phyloP scores from a whole-genome alignment of 2,888 invertebrate genomes.

The Tetanocera ferruginea region DNA sequence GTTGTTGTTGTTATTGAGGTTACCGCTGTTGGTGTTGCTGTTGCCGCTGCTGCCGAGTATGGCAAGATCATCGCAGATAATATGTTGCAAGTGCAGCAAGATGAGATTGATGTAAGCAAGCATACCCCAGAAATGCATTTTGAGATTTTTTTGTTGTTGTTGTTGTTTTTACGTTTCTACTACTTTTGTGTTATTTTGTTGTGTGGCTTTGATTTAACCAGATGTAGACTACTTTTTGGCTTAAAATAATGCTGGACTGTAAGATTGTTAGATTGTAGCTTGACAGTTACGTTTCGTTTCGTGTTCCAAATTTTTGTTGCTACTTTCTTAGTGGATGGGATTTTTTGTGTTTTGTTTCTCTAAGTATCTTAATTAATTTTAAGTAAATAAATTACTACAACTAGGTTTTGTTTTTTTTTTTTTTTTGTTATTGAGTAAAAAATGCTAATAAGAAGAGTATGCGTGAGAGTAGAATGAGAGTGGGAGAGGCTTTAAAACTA shows the following conservation, averaged over 20 bases:
- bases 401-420: constrained; percentile 24
- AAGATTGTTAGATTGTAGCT: constrained; percentile 39
- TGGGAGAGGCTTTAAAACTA: neutral
- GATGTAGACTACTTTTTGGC: constrained; percentile 60
- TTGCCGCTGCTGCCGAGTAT: constrained; percentile 38
- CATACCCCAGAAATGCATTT: constrained; percentile 52
- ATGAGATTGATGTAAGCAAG: constrained; percentile 47
- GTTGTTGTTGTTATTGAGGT: constrained; percentile 40
- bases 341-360: constrained; percentile 21
- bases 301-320: constrained; percentile 12
- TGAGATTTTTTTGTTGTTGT: constrained; percentile 34
- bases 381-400: constrained; percentile 37
- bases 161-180: constrained; percentile 15
- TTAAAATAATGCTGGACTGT: constrained; percentile 44
- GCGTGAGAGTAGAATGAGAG: neutral
- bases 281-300: constrained; percentile 32
- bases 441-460: constrained; percentile 32
- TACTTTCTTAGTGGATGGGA: constrained; percentile 41
- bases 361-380: constrained; percentile 26
- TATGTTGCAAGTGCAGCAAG: constrained; percentile 50
- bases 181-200: constrained; percentile 31
- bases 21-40: constrained; percentile 7
- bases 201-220: constrained; percentile 36
- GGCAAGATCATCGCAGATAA: constrained; percentile 52
- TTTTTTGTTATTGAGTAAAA: constrained; percentile 28